Conservation (phyloP, 2,888 invertebrate genomes). For the Phaedon cochleariae region DNA sequence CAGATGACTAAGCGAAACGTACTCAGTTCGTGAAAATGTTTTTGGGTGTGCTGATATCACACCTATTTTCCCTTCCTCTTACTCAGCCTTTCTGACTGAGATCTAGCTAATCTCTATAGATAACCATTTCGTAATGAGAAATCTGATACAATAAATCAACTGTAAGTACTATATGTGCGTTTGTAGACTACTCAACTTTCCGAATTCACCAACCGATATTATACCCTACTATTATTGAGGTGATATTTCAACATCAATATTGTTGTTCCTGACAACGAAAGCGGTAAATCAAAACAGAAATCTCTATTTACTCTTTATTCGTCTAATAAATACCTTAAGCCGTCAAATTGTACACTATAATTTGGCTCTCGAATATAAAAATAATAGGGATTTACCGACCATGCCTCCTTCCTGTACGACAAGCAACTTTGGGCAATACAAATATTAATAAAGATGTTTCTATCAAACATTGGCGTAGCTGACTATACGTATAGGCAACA, state of each 20-base stretch:
- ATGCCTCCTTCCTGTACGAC: conserved; percentile 11
- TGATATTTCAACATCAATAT: conserved; percentile 2
- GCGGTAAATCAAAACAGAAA: conserved; percentile 15
- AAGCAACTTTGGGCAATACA: conserved; percentile 9
- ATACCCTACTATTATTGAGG: not conserved
- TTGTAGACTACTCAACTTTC: not conserved
- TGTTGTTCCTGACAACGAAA: not conserved
- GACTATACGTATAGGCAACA: not conserved
- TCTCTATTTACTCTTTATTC: conserved; percentile 13
- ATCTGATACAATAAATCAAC: not conserved
- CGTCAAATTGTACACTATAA: conserved; percentile 23
- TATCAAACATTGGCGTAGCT: conserved; percentile 7
- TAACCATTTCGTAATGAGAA: too few species aligned
- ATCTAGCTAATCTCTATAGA: too few species aligned
- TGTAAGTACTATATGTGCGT: not conserved
- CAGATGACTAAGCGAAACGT: too few species aligned
- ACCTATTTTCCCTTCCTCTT: too few species aligned
- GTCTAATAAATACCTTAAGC: conserved; percentile 18
- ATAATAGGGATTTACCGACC: conserved; percentile 16
- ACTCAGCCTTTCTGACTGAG: too few species aligned
- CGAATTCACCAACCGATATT: not conserved
- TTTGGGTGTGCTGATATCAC: too few species aligned
- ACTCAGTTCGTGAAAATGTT: too few species aligned
- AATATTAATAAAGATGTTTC: conserved; percentile 18
- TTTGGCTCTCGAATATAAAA: conserved; percentile 12